A percentile compares a stretch with the other conserved stretches of the same genome.
These are phyloP conservation scores for Conomelus anceps DNA, from an alignment of 2,888 invertebrate genomes.

Conservation along the genomic window DNA sequence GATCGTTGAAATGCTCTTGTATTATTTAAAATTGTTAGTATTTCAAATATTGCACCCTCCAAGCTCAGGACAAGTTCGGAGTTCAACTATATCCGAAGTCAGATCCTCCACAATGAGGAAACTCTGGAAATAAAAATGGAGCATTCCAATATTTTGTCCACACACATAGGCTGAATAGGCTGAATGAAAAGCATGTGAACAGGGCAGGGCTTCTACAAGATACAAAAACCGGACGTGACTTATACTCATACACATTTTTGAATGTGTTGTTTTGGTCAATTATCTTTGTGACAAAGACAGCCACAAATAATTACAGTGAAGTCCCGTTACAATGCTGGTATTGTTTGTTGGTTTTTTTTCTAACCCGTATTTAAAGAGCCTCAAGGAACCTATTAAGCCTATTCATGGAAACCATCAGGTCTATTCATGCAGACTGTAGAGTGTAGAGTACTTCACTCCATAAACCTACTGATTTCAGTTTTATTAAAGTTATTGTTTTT, in stretches of 20 bases:
- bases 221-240: background rate
- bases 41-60: no score
- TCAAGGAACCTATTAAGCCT: background rate
- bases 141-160: no score
- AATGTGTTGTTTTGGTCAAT: background rate
- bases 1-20: no score
- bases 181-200: background rate
- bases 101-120: no score
- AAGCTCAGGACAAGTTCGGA: no score
- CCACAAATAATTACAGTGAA: background rate
- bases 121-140: no score
- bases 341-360: slow-evolving; percentile 4
- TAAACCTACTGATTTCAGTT: no score
- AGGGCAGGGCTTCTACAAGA: background rate
- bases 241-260: background rate
- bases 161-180: background rate
- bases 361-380: background rate
- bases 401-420: background rate
- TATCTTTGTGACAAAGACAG: background rate
- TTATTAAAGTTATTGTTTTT: background rate
- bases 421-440: no score
- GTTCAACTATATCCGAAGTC: no score
- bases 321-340: slow-evolving; percentile 12
- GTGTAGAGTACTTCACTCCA: no score
- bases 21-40: no score